These are phyloP conservation scores for Rhinogobio ventralis DNA, from an alignment of 2,797 vertebrate species.

Conservation along the genomic window DNA sequence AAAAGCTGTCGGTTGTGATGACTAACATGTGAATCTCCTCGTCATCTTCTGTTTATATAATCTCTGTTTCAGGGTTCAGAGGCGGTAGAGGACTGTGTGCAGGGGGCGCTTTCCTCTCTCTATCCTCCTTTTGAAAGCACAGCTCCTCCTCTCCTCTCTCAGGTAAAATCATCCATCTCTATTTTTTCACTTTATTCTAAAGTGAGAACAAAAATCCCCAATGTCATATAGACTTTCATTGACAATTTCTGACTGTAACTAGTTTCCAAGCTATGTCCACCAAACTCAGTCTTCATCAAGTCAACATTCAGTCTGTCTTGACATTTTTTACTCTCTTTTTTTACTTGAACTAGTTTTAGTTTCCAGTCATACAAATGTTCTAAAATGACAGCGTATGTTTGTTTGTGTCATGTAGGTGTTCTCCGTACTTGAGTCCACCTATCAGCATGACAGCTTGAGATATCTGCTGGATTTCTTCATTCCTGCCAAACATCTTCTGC, in stretches of 20 bases:
- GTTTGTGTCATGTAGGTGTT: slow-evolving; percentile 74
- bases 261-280: not conserved
- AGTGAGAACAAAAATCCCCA: not conserved
- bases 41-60: not conserved
- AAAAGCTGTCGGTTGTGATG: slow-evolving; percentile 47
- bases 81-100: slow-evolving; percentile 93
- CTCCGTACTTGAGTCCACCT: slow-evolving; percentile 84
- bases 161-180: slow-evolving; percentile 70
- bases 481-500: slow-evolving; percentile 83
- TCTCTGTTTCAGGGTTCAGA: slow-evolving; percentile 83
- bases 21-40: not conserved
- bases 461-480: slow-evolving; percentile 85
- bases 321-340: not conserved
- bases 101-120: slow-evolving; percentile 90
- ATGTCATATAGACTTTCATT: not conserved
- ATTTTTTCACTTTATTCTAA: not conserved
- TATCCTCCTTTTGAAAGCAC: slow-evolving; percentile 94
- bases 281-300: not conserved
- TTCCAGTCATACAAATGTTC: not conserved
- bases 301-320: not conserved
- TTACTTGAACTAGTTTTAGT: not conserved
- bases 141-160: slow-evolving; percentile 89
- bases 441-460: slow-evolving; percentile 83
- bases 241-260: not conserved
- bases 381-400: not conserved